phyloP scores from a whole-genome alignment of 2,888 invertebrate species.

The Nasonia oneida region DNA sequence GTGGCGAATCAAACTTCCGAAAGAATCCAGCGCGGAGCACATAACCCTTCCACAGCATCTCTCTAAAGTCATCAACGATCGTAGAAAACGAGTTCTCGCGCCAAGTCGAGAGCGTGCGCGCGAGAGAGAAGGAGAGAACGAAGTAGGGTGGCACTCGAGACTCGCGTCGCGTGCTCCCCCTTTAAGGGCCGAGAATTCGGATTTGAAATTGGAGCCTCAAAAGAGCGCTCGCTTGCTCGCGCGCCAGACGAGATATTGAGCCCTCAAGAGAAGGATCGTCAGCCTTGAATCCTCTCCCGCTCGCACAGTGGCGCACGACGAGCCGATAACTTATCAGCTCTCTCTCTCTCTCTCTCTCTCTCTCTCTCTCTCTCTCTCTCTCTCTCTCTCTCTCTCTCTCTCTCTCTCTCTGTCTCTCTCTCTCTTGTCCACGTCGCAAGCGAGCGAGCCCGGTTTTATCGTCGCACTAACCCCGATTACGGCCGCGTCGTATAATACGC shows the following conservation, averaged over 20 bases:
- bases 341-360: conserved; percentile 52
- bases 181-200: conserved; percentile 37
- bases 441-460: conserved; percentile 55
- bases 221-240: background rate
- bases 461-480: conserved; percentile 62
- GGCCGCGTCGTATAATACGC: conserved; percentile 58
- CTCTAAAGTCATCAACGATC: conserved; percentile 21
- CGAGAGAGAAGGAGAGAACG: background rate
- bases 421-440: conserved; percentile 56
- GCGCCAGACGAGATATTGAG: conserved; percentile 50
- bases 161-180: background rate
- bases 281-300: conserved; percentile 2
- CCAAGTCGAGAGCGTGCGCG: background rate
- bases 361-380: conserved; percentile 58
- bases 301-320: conserved; percentile 24
- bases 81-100: conserved; percentile 32
- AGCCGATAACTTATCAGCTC: conserved; percentile 60
- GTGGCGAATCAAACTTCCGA: background rate
- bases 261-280: conserved; percentile 42
- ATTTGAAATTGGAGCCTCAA: conserved; percentile 51
- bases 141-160: conserved; percentile 24
- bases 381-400: conserved; percentile 58
- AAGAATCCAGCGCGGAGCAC: background rate
- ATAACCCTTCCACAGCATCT: background rate
- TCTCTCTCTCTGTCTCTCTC: conserved; percentile 58